These are phyloP conservation scores for Oceanodroma leucorhoa DNA, from an alignment of 2,797 vertebrate genomes.

Conservation along the genomic window DNA sequence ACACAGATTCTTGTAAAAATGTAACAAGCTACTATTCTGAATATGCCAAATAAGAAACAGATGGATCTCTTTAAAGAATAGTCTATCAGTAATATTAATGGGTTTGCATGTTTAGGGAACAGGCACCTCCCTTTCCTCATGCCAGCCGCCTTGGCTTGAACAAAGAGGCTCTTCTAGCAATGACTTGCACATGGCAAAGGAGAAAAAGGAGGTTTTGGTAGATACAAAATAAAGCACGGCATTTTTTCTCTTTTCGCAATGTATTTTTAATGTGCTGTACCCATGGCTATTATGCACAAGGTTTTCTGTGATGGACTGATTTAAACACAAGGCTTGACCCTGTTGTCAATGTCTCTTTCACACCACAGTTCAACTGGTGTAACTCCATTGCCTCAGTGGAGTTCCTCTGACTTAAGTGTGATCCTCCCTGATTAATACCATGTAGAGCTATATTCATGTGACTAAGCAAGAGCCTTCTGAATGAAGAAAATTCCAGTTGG, in stretches of 20 bases:
- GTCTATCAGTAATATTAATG: slow-evolving; percentile 26
- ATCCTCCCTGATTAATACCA: neutral
- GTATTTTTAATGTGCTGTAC: neutral
- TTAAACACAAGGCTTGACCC: neutral
- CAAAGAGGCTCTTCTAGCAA: slow-evolving; percentile 6
- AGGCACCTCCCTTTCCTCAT: neutral
- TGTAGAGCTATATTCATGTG: neutral
- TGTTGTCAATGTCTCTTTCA: neutral
- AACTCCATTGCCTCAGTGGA: neutral
- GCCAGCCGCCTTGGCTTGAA: neutral
- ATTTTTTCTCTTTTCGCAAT: neutral
- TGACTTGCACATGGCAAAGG: neutral
- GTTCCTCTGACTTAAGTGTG: neutral
- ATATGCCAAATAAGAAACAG: slow-evolving; percentile 48
- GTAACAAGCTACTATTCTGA: slow-evolving; percentile 48
- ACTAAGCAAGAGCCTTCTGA: neutral
- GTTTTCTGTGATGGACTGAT: neutral
- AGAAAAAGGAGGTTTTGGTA: neutral
- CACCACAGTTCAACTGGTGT: neutral
- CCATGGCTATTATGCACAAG: neutral
- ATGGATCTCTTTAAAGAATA: slow-evolving; percentile 32
- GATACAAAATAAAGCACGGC: neutral
- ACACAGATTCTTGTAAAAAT: slow-evolving; percentile 44
- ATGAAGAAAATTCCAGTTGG: neutral
- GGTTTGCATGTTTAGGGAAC: neutral